These are phyloP conservation scores for Odontocolon sp. DNA, from an alignment of 2,888 invertebrate genomes.

Conservation along the genomic window DNA sequence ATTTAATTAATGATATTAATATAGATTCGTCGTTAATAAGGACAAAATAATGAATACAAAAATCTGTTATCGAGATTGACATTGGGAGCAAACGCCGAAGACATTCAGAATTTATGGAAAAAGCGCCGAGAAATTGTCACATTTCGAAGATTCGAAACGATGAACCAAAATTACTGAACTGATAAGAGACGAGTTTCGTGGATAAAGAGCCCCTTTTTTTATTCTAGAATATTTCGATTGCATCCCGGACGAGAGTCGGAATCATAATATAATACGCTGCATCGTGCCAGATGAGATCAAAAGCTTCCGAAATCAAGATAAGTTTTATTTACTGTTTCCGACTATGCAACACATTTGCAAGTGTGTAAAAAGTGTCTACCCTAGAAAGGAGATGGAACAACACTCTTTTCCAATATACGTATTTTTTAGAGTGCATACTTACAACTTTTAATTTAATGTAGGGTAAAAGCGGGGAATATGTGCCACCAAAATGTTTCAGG, in stretches of 20 bases:
- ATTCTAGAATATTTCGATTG: conserved; percentile 16
- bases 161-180: conserved; percentile 10
- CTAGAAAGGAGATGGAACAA: too few relatives aligned
- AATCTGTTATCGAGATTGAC: conserved; percentile 18
- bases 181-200: conserved; percentile 42
- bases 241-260: conserved; percentile 6
- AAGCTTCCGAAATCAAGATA: too few relatives aligned
- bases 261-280: not conserved
- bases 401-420: too few relatives aligned
- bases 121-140: conserved; percentile 29
- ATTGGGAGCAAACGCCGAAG: conserved; percentile 10
- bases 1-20: conserved; percentile 23
- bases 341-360: too few relatives aligned
- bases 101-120: not conserved
- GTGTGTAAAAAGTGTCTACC: too few relatives aligned
- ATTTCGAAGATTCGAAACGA: conserved; percentile 16
- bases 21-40: conserved; percentile 13
- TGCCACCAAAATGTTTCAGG: too few relatives aligned
- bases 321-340: too few relatives aligned
- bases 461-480: too few relatives aligned
- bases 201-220: conserved; percentile 1
- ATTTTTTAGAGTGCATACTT: too few relatives aligned
- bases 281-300: too few relatives aligned
- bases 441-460: too few relatives aligned
- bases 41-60: conserved; percentile 15